Percentiles rank a stretch among this genome's conserved stretches.
These are phyloP conservation scores for Natrix natrix DNA, from an alignment of 2,797 vertebrate genomes.

Conservation along the genomic window DNA sequence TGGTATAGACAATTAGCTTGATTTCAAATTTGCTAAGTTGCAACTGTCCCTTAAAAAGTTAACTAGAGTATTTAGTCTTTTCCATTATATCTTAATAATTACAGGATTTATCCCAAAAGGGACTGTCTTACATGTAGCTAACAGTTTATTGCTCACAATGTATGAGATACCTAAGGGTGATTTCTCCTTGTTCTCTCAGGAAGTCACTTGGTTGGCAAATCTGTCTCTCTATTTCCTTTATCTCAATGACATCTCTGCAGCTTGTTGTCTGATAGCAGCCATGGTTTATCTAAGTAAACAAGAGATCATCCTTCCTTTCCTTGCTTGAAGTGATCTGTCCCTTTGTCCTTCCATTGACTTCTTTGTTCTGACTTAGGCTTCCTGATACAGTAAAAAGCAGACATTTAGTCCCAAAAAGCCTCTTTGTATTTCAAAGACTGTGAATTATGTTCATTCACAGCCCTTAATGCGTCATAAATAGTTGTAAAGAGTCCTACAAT, in stretches of 20 bases:
- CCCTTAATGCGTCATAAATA: too few relatives aligned
- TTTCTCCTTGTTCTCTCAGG: neutral
- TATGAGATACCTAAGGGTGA: neutral
- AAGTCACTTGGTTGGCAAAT: neutral
- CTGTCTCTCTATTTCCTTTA: neutral
- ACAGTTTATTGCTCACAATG: neutral
- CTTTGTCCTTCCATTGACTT: neutral
- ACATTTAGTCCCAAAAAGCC: too few relatives aligned
- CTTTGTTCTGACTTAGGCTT: too few relatives aligned
- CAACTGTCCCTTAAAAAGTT: neutral
- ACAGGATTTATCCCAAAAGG: neutral
- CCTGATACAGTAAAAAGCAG: too few relatives aligned
- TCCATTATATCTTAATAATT: neutral
- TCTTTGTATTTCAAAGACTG: too few relatives aligned
- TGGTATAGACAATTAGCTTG: neutral
- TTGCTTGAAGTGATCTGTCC: neutral
- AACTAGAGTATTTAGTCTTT: neutral
- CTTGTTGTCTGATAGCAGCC: neutral
- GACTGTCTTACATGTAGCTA: neutral
- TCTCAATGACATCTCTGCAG: neutral
- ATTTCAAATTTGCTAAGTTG: neutral
- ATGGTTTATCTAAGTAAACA: neutral
- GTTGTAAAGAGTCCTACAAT: too few relatives aligned
- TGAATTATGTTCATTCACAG: too few relatives aligned
- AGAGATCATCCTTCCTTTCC: neutral